Evolutionary conservation across 2,888 invertebrate genomes (phyloP).

Genomic region (Eupithecia inturbata): DNA sequence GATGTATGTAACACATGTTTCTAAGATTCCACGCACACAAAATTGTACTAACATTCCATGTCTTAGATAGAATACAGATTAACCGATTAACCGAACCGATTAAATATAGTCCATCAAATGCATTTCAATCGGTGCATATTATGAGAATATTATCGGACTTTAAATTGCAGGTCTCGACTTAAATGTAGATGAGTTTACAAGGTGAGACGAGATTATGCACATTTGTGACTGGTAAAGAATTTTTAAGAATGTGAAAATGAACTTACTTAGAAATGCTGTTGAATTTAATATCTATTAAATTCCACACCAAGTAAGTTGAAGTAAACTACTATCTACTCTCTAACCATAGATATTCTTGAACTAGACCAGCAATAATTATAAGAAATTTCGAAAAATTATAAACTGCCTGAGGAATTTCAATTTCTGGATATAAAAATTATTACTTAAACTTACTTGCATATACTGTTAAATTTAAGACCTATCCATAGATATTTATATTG

Average conservation of each 20-base stretch:
- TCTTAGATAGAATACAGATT: neutral
- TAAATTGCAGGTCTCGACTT: slow-evolving; percentile 3
- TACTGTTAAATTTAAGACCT: neutral
- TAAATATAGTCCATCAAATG: neutral
- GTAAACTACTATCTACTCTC: no score
- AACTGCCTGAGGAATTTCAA: neutral
- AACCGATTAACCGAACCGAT: neutral
- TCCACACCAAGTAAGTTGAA: no score
- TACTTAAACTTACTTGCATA: neutral
- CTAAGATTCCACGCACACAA: neutral
- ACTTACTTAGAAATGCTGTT: neutral
- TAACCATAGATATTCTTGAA: neutral
- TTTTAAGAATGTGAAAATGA: neutral
- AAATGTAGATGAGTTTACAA: neutral
- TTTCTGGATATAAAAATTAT: neutral
- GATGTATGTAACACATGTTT: neutral
- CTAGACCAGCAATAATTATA: no score
- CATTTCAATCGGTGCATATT: neutral
- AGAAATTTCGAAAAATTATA: no score
- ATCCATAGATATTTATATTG: neutral
- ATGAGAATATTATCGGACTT: neutral
- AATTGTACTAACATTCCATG: neutral
- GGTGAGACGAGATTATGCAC: neutral
- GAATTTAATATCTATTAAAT: neutral
- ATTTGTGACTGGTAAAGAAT: neutral